A percentile compares a stretch with the other conserved stretches of the same genome.
phyloP scores from a whole-genome alignment of 2,888 invertebrate species.

The Tineola bisselliella region DNA sequence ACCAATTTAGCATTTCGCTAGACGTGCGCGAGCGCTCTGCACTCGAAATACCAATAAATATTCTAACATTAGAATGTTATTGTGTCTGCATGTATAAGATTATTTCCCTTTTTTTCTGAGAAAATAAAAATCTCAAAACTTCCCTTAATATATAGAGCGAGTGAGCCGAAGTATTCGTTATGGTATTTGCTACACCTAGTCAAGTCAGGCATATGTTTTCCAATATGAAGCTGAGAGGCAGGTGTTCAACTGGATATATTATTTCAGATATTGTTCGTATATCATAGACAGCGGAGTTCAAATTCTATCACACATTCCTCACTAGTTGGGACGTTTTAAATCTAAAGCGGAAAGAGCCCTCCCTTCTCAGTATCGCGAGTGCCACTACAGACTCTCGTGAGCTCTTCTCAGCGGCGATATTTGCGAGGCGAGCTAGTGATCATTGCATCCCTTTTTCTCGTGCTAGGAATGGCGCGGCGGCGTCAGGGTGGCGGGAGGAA shows the following conservation, averaged over 20 bases:
- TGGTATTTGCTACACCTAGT: constrained; percentile 67
- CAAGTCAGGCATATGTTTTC: constrained; percentile 64
- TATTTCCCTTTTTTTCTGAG: constrained; percentile 29
- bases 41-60: neutral
- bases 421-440: constrained; percentile 43
- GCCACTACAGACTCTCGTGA: constrained; percentile 55
- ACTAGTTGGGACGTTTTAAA: constrained; percentile 35
- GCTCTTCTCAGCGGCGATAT: constrained; percentile 56
- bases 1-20: neutral
- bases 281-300: constrained; percentile 22
- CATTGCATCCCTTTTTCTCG: constrained; percentile 63
- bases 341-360: constrained; percentile 39
- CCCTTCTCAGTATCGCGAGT: constrained; percentile 25
- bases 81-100: neutral
- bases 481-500: constrained; percentile 56
- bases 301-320: constrained; percentile 22
- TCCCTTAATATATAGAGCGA: constrained; percentile 59
- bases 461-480: constrained; percentile 31
- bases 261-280: neutral
- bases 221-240: constrained; percentile 65
- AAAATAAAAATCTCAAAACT: constrained; percentile 42
- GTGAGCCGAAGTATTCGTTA: constrained; percentile 66
- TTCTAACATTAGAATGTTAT: neutral
- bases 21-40: neutral
- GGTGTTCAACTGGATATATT: constrained; percentile 50